Evolutionary conservation across 2,113 vertebrate genomes (phyloP), one percentile per base, ranked within the genome.

Genomic region (Urocolius indicus): DNA sequence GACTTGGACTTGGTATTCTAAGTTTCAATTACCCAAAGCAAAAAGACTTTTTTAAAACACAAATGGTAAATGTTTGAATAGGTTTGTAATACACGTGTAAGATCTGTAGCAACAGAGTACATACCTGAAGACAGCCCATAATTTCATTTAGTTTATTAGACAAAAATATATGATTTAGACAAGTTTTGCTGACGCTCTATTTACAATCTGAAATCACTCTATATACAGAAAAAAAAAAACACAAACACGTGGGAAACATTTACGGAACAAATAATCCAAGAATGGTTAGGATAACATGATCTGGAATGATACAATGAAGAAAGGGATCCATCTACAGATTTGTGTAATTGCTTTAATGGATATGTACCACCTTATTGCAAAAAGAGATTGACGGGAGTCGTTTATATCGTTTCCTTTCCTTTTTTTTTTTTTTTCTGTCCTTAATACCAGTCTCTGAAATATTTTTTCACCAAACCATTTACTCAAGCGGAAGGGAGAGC

Each of bases 141-240:
- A 98, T 99, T 99, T 99, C 99, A 98, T 98, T 99, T 98, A 98
- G 98, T 99, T 99, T 99, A 99, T 99, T 99, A 99, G 98, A 99
- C 99, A 99, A 99, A 98, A 99, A 99, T 99, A 99, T 99, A 99
- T 98, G 99, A 99, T 99, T 99, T 99, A 98, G 98, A 99, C 99
- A 99, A 99, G 99, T 99, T 98, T 98, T 98, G 99, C 98, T 98
- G 98, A 98, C 98, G 98, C 98, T 95, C 98, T 99, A 99, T 99
- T 98, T 99, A 99, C 99, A 99, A 98, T 98, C 98, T 99, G 98
- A 98, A 98, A 99, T 99, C 98, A 99, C 99, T 98, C 97, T 99
- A 99, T 99, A 98, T 99, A 99, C 99, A 99, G 98, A 98, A 98
- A 96, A 97, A 98, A 98, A 98, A 96, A 97, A 98, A 98, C 98